Percentiles rank a stretch among this genome's conserved stretches.
Conservation (phyloP, 2,113 vertebrate genomes). For the Vireo altiloquus region DNA sequence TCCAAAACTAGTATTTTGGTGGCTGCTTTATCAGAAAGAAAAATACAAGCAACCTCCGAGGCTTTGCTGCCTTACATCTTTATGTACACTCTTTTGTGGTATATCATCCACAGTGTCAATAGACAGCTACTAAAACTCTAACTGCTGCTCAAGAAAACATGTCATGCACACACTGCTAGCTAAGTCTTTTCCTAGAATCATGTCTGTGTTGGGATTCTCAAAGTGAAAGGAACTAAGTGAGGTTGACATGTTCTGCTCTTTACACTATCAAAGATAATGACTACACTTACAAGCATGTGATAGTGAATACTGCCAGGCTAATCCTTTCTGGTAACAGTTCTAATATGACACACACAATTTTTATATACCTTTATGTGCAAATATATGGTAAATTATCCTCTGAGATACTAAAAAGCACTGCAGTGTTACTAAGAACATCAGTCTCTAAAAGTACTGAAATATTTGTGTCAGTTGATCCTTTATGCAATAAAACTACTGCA, state of each 20-base stretch:
- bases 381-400: background rate
- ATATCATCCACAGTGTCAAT: background rate
- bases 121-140: background rate
- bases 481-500: background rate
- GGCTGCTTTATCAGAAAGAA: background rate
- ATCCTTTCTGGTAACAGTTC: background rate
- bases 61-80: background rate
- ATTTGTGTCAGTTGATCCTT: background rate
- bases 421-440: background rate
- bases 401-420: background rate
- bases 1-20: background rate
- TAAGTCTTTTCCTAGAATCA: background rate
- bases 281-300: background rate
- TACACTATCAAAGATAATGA: background rate
- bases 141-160: background rate
- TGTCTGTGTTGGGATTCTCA: accelerated
- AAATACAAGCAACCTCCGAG: background rate
- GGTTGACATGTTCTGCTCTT: background rate
- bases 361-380: background rate
- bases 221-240: background rate
- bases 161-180: background rate
- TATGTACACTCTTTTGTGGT: background rate
- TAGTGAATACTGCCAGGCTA: background rate
- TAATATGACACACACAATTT: background rate
- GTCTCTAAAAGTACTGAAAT: background rate